A percentile compares a stretch with the other conserved stretches of the same genome.
Evolutionary conservation across 2,113 vertebrate species (phyloP).

Genomic region (Neogobius melanostomus): DNA sequence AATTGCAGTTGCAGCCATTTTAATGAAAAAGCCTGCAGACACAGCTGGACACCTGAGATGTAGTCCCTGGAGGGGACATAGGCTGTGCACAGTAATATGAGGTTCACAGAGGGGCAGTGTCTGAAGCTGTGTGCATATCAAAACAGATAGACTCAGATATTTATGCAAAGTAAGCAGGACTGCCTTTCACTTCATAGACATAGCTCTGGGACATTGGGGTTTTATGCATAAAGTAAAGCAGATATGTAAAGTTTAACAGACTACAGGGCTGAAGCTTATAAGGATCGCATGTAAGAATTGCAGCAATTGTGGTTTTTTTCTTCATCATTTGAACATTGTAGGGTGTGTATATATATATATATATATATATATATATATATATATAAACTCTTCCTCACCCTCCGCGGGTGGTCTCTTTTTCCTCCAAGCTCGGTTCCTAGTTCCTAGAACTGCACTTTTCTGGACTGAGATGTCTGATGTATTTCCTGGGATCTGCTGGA

Average conservation of each 20-base stretch:
- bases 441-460: no score
- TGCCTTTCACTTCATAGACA: constrained; percentile 5
- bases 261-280: neutral
- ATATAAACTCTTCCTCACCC: no score
- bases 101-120: constrained; percentile 34
- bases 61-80: constrained; percentile 38
- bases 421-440: no score
- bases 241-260: neutral
- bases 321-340: no score
- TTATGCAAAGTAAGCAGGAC: constrained; percentile 22
- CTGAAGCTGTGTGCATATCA: constrained; percentile 25
- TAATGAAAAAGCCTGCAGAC: constrained; percentile 44
- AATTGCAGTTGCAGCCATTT: constrained; percentile 51
- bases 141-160: constrained; percentile 25
- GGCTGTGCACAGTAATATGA: constrained; percentile 29
- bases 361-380: no score
- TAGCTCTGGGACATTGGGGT: neutral
- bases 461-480: no score
- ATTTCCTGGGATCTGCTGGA: no score
- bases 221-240: neutral
- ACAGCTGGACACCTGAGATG: constrained; percentile 62
- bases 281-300: neutral
- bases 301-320: no score
- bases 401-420: no score
- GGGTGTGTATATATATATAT: no score